phyloP scores from a whole-genome alignment of 92 coral and sea anemone species.

The Meandrina meandrites region DNA sequence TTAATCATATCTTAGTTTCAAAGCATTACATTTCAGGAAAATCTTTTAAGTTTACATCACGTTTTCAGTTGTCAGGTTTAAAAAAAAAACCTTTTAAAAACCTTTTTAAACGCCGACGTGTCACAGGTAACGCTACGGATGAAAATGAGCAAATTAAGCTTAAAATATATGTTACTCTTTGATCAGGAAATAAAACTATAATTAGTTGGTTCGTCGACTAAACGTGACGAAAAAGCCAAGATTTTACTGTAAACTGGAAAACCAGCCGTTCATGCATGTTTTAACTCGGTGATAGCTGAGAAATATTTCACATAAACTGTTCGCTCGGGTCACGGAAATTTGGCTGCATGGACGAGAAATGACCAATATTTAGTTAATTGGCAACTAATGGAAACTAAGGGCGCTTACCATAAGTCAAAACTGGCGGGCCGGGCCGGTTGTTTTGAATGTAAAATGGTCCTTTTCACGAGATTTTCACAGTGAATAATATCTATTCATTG shows the following conservation, averaged over 20 bases:
- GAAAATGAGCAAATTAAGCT: neutral
- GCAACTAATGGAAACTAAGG: no score
- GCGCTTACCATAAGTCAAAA: no score
- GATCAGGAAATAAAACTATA: neutral
- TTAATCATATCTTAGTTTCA: neutral
- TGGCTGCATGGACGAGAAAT: neutral
- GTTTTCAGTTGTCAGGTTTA: neutral
- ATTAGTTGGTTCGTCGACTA: neutral
- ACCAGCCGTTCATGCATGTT: neutral
- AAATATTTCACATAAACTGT: neutral
- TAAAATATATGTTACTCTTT: neutral
- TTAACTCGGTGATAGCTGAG: neutral
- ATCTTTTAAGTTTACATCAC: neutral
- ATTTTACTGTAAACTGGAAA: neutral
- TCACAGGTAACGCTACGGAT: neutral
- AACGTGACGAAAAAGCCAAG: neutral
- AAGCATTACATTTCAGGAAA: neutral
- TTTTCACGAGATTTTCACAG: no score
- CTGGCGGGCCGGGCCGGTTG: no score
- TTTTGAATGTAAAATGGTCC: no score
- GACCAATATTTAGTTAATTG: neutral
- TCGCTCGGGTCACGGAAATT: neutral
- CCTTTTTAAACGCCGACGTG: neutral
- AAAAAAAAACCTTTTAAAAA: neutral
- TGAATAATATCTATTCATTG: no score